Percentiles rank a stretch among this genome's conserved stretches.
Conservation (phyloP, 1,140 invertebrate genomes). For the Oppia nitens region DNA sequence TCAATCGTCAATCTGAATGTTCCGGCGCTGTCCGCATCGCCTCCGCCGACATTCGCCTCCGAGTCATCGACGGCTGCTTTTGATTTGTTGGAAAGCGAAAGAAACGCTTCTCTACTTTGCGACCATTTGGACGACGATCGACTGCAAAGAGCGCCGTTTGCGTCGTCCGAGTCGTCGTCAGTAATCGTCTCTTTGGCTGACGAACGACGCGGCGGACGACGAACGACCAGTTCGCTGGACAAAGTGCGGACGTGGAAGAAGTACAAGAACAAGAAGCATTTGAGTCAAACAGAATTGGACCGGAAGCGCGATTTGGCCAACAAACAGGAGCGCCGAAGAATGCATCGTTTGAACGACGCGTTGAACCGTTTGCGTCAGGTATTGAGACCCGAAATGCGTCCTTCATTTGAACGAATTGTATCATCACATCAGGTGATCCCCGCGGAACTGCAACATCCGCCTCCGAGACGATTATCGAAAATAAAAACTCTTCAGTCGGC, state of each 20-base stretch:
- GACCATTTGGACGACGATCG: not conserved
- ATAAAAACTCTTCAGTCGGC: constrained; percentile 19
- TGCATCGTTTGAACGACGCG: constrained; percentile 18
- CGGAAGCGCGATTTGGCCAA: constrained; percentile 19
- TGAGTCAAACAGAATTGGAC: constrained; percentile 13
- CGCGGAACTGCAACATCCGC: not conserved
- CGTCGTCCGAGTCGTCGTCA: not conserved
- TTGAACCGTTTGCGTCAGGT: constrained; percentile 13
- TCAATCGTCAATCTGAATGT: not conserved
- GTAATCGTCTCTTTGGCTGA: not conserved
- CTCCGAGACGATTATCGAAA: constrained; percentile 15
- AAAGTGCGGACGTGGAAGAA: not conserved
- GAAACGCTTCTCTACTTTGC: not conserved
- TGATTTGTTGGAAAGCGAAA: not conserved
- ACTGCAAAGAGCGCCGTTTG: not conserved
- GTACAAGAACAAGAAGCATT: constrained; percentile 2
- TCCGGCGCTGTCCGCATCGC: not conserved
- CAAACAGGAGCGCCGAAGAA: constrained; percentile 17
- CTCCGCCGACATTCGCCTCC: not conserved
- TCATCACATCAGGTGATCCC: constrained; percentile 14
- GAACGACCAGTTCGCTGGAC: not conserved
- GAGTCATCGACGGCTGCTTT: not conserved
- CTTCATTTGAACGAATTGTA: no score
- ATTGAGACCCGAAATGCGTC: not conserved
- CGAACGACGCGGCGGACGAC: not conserved